Conservation (phyloP, 2,888 invertebrate species). For the Ormyrus thymus region DNA sequence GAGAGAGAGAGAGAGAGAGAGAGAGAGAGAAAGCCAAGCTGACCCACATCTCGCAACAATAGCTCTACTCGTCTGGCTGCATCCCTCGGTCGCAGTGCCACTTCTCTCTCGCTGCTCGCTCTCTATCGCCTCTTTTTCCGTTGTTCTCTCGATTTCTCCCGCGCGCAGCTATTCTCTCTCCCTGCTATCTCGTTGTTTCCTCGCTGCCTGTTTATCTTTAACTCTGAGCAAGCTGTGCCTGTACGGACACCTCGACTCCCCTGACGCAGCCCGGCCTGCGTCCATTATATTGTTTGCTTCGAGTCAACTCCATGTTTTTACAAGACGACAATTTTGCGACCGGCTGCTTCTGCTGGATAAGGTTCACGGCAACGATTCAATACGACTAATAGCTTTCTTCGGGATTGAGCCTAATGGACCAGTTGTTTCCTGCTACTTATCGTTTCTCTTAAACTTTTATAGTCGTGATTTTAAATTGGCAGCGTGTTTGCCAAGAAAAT, state of each 20-base stretch:
- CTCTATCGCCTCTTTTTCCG: constrained; percentile 35
- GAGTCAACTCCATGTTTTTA: constrained; percentile 28
- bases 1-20: constrained; percentile 46
- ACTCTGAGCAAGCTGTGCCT: constrained; percentile 24
- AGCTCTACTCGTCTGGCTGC: constrained; percentile 57
- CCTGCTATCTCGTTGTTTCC: constrained; percentile 16
- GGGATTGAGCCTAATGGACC: background rate
- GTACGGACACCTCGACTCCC: background rate
- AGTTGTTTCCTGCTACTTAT: background rate
- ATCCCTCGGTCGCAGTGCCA: constrained; percentile 45
- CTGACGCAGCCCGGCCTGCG: background rate
- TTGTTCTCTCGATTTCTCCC: constrained; percentile 38
- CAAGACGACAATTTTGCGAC: background rate
- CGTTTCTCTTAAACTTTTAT: background rate
- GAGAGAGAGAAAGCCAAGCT: constrained; percentile 33
- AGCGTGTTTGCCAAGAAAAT: background rate
- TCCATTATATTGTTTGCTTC: constrained; percentile 34
- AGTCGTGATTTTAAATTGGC: background rate
- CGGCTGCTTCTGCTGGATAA: background rate
- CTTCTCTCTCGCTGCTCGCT: constrained; percentile 2
- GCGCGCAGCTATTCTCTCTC: constrained; percentile 4
- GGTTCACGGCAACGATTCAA: background rate
- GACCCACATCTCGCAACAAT: constrained; percentile 62
- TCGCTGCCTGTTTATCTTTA: constrained; percentile 40
- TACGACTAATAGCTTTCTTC: background rate